phyloP scores from a whole-genome alignment of 1,140 invertebrate species.

The Atta cephalotes region DNA sequence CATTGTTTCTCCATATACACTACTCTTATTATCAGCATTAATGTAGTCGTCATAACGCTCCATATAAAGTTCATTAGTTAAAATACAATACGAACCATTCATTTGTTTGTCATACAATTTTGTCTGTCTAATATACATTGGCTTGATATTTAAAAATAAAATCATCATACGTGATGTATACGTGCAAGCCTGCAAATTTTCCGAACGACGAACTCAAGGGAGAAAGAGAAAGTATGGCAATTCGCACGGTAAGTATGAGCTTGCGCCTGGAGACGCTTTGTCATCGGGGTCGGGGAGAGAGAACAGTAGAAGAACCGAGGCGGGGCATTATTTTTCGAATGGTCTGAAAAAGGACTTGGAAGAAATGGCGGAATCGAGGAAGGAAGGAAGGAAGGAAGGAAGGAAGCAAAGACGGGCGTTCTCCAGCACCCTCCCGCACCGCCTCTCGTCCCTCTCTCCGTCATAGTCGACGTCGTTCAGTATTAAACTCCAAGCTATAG shows the following conservation, averaged over 20 bases:
- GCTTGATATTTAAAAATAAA: conserved; percentile 20
- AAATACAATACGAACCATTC: not conserved
- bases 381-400: not conserved
- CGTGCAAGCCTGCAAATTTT: conserved; percentile 30
- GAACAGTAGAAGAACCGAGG: conserved; percentile 44
- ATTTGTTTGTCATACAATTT: conserved; percentile 28
- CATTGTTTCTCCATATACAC: not conserved
- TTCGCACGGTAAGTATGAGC: conserved; percentile 58
- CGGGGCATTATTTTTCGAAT: conserved; percentile 70
- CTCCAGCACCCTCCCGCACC: not conserved
- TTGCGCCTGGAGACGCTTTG: conserved; percentile 62
- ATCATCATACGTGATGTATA: conserved; percentile 9
- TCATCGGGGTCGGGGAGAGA: conserved; percentile 32
- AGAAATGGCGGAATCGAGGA: conserved; percentile 32
- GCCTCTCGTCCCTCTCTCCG: not conserved
- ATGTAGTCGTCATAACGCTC: not conserved
- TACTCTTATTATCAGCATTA: not conserved
- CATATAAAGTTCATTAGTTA: conserved; percentile 5
- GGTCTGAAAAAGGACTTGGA: conserved; percentile 56
- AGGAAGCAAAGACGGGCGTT: conserved; percentile 17
- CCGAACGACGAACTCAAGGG: conserved; percentile 21
- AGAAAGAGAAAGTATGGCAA: conserved; percentile 65
- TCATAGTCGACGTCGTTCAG: conserved; percentile 56
- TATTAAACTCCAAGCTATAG: conserved; percentile 64
- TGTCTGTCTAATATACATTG: not conserved